These are phyloP conservation scores for Escarpia spicata DNA, from an alignment of 2,888 invertebrate genomes.

Conservation along the genomic window DNA sequence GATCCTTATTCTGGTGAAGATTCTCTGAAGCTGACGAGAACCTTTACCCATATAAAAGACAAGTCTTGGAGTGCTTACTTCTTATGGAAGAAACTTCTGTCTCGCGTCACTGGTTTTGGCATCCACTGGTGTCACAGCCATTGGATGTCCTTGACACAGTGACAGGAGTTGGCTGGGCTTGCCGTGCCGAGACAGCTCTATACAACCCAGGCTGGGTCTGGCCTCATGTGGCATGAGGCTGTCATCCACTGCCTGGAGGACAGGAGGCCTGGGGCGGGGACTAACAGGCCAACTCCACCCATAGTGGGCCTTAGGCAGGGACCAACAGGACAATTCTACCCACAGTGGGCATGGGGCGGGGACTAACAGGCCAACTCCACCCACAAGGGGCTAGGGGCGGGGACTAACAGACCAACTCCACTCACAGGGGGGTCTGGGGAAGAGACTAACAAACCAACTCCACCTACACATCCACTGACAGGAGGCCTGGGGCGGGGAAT, in stretches of 20 bases:
- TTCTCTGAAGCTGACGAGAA: no score
- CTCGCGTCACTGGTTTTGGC: background rate
- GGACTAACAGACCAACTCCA: background rate
- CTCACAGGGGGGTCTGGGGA: background rate
- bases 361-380: background rate
- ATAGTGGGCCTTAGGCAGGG: background rate
- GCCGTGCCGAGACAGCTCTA: background rate
- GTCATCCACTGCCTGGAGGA: background rate
- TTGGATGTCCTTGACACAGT: background rate
- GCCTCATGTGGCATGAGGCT: constrained; percentile 6
- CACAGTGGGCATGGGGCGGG: background rate
- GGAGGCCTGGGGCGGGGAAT: background rate
- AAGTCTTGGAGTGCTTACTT: no score
- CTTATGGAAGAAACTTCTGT: background rate
- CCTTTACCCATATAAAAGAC: no score
- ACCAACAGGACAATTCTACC: background rate
- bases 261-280: constrained; percentile 12
- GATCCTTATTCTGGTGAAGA: no score
- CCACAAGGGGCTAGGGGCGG: background rate
- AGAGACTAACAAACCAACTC: background rate
- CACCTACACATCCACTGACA: background rate
- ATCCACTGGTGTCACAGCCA: background rate
- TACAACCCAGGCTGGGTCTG: background rate
- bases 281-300: constrained; percentile 16
- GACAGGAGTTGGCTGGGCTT: constrained; percentile 16